phyloP scores from a whole-genome alignment of 2,888 invertebrate species.

The Hyles lineata region DNA sequence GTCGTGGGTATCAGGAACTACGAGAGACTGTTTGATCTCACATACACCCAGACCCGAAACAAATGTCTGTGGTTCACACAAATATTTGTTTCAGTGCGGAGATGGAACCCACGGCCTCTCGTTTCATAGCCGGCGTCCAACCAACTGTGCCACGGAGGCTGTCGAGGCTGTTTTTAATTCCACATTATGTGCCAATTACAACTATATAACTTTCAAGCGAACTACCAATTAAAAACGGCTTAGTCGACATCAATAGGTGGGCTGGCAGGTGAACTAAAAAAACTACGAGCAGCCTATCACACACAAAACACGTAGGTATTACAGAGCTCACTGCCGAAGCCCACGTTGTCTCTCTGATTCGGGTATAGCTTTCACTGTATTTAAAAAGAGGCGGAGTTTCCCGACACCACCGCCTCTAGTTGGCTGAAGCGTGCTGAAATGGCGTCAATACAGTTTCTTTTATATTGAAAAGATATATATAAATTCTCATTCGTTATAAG shows the following conservation, averaged over 20 bases:
- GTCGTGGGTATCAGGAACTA: too few relatives aligned
- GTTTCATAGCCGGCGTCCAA: too few relatives aligned
- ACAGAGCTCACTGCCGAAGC: background rate
- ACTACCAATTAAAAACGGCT: background rate
- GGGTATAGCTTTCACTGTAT: conserved; percentile 30
- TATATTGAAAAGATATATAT: conserved; percentile 29
- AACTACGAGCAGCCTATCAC: background rate
- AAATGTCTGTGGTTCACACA: too few relatives aligned
- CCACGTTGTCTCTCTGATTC: conserved; percentile 2
- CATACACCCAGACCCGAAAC: too few relatives aligned
- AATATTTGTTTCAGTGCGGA: too few relatives aligned
- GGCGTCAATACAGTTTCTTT: conserved; percentile 30
- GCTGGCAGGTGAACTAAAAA: background rate
- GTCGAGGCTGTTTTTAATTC: too few relatives aligned
- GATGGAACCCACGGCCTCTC: too few relatives aligned
- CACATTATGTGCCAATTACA: background rate
- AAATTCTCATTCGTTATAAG: conserved; percentile 1
- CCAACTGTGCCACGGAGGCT: too few relatives aligned
- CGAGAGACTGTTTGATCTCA: too few relatives aligned
- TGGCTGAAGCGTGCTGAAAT: conserved; percentile 35
- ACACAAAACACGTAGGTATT: conserved; percentile 9
- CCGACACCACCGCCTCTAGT: conserved; percentile 36
- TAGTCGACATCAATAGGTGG: background rate
- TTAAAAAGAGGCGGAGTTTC: conserved; percentile 56
- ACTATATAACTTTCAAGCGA: too few relatives aligned